phyloP scores from a whole-genome alignment of 2,797 vertebrate genomes.

The Heliangelus exortis region DNA sequence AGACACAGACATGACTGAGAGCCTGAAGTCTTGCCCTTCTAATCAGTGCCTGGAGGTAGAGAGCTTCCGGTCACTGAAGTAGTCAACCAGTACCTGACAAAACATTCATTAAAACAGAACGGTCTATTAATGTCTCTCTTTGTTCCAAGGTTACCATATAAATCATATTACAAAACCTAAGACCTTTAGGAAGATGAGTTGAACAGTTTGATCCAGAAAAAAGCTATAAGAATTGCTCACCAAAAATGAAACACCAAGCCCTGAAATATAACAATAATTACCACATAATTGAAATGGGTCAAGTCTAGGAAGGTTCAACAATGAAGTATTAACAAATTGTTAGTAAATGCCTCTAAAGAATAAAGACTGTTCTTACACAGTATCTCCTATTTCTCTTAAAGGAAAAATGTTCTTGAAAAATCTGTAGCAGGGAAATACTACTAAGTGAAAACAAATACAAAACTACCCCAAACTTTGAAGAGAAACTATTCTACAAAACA shows the following conservation, averaged over 20 bases:
- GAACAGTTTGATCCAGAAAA: conserved; percentile 45
- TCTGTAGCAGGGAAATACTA: not conserved
- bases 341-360: conserved; percentile 10
- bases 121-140: conserved; percentile 64
- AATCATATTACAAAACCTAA: conserved; percentile 66
- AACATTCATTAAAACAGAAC: conserved; percentile 72
- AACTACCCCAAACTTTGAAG: not conserved
- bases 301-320: not conserved
- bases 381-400: not conserved
- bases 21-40: conserved; percentile 31
- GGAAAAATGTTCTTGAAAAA: not conserved
- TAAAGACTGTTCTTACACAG: not conserved
- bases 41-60: conserved; percentile 38
- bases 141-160: conserved; percentile 74
- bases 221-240: conserved; percentile 9
- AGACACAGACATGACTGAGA: conserved; percentile 17
- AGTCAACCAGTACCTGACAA: conserved; percentile 69
- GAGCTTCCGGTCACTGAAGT: conserved; percentile 48
- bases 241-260: not conserved
- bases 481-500: not conserved
- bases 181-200: conserved; percentile 54
- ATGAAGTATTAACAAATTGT: conserved; percentile 36
- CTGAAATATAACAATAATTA: conserved; percentile 21
- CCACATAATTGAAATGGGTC: not conserved
- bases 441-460: not conserved